A percentile compares a stretch with the other conserved stretches of the same genome.
phyloP scores from a whole-genome alignment of 2,113 vertebrate genomes.

The Aix galericulata region DNA sequence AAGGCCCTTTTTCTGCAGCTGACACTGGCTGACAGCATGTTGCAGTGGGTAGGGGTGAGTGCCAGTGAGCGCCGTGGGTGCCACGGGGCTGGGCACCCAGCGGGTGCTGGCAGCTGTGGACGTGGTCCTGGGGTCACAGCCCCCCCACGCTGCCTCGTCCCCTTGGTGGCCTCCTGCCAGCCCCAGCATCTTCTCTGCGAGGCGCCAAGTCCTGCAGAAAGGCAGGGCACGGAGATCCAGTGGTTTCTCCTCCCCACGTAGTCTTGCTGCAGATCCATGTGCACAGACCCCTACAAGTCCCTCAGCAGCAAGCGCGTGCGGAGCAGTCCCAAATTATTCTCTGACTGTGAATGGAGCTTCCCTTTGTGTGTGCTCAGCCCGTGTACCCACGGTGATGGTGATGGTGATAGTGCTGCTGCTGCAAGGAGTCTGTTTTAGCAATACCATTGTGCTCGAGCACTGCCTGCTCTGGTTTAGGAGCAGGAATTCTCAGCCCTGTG shows the following conservation, averaged over 20 bases:
- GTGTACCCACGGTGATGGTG: rapidly evolving
- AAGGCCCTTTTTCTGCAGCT: not conserved
- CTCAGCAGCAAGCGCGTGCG: rapidly evolving
- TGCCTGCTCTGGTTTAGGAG: not conserved
- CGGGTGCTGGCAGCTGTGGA: no score
- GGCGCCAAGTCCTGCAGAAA: not conserved
- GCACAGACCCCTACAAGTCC: rapidly evolving
- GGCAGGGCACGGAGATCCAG: not conserved
- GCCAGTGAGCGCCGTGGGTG: no score
- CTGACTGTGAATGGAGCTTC: rapidly evolving
- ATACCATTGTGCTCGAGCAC: rapidly evolving
- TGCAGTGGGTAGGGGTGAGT: no score
- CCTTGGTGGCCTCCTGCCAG: no score
- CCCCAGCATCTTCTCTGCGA: not conserved
- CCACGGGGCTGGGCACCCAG: no score
- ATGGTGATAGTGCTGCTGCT: rapidly evolving
- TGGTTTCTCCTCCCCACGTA: not conserved
- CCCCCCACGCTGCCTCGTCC: no score
- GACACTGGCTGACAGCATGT: not conserved
- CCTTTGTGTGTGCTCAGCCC: not conserved
- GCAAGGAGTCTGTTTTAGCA: not conserved
- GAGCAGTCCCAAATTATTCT: no score
- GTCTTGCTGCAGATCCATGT: not conserved
- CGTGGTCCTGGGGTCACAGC: no score
- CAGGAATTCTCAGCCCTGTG: not conserved